Base-by-base conservation (phyloP, 2,113 vertebrate species). In the Semnopithecus entellus region DNA sequence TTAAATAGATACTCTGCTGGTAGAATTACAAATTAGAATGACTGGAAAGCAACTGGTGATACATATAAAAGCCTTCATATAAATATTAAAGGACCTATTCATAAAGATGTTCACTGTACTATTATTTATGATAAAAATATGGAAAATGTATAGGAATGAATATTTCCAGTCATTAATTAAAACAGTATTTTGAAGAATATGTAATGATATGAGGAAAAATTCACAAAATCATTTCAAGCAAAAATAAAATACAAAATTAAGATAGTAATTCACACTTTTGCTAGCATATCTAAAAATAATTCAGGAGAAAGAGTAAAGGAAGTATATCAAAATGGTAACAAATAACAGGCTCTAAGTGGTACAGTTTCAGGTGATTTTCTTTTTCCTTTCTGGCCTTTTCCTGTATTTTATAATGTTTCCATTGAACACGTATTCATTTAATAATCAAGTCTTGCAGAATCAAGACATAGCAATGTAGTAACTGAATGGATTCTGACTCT, bases 21-120 rank as follows among this genome's bases (percentile, higher is more conserved):
- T 68, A 88, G 45, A 32, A 75, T 48, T 68, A 57, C 52, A 88
- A 91, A 79, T 88, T 75, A 80, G 23, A 95, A 95, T 93, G 61
- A 90, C 38, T 88, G 11, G 35, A 93, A 96, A 94, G 50, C 72
- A 95, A 88, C 72, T 91, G 32, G 30, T 84, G 38, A 79, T 88
- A 72, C 16, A 91, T 16, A 80, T 66, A 48, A 76, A 96, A 81
- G 16, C 22, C 14, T 79, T 88, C 50, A 30, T 45, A 75, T 80
- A 79, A 80, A 84, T 55, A 94, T 30, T 57, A 18, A 89, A 94
- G 85, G 12, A 66, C 64, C 32, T 76, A 38, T 48, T 76, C 18
- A 81, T 22, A 88, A 94, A 97, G 8, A 85, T 79, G 45, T 76
- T 45, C 22, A 81, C 0, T 91, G n/a, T 0, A 81, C 7, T 22